phyloP scores from a whole-genome alignment of 2,113 vertebrate species.

The Amphiprion ocellaris region DNA sequence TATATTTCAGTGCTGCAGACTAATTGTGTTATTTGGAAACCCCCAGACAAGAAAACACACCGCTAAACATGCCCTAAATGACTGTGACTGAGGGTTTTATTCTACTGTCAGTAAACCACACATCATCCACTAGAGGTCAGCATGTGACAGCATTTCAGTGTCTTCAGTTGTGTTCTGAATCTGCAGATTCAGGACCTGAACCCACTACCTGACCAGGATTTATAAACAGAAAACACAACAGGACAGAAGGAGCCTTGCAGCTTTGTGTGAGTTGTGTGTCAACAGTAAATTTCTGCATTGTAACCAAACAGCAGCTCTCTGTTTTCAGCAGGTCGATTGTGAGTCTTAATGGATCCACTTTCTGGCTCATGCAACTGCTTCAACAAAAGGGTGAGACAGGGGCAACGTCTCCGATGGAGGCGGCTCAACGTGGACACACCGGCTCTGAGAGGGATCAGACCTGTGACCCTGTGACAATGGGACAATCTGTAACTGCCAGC shows the following conservation, averaged over 20 bases:
- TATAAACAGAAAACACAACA: neutral
- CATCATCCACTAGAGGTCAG: conserved; percentile 67
- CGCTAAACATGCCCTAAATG: too few relatives aligned
- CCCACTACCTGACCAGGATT: neutral
- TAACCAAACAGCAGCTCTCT: conserved; percentile 10
- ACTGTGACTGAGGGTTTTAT: neutral
- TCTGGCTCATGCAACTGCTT: conserved; percentile 18
- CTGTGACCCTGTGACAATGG: conserved; percentile 55
- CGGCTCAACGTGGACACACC: conserved; percentile 8
- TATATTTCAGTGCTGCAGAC: neutral
- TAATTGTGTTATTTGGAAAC: too few relatives aligned
- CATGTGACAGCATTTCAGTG: conserved; percentile 7
- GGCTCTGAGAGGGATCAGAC: conserved; percentile 53
- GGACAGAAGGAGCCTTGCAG: neutral
- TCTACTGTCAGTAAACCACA: conserved; percentile 3
- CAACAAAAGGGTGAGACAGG: conserved; percentile 34
- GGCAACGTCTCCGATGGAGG: conserved; percentile 22
- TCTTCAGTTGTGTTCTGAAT: neutral
- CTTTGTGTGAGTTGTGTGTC: neutral
- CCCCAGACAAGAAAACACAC: too few relatives aligned
- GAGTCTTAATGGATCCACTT: conserved; percentile 33
- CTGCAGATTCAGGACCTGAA: conserved; percentile 14
- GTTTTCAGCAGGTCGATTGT: conserved; percentile 31
- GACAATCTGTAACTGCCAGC: conserved; percentile 41
- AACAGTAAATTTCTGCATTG: neutral